Percentiles rank a stretch among this genome's conserved stretches.
These are phyloP conservation scores for Augiades crinisus DNA, from an alignment of 2,888 invertebrate species.

Conservation along the genomic window DNA sequence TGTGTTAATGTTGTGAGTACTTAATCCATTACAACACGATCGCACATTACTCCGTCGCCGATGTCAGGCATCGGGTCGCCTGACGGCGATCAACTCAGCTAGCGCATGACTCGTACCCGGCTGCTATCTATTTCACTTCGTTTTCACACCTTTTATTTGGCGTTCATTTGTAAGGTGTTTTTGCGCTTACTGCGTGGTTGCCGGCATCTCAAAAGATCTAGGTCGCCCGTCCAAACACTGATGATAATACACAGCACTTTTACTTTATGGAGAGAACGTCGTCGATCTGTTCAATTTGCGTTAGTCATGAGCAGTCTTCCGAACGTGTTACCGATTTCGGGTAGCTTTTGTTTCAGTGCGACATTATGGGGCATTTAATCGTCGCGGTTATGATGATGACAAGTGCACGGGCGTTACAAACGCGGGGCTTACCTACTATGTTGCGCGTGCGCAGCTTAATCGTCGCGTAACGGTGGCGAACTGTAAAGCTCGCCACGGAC, in stretches of 20 bases:
- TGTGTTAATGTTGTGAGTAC: conserved; percentile 62
- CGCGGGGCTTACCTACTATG: conserved; percentile 44
- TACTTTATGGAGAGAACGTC: conserved; percentile 62
- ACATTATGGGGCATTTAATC: conserved; percentile 30
- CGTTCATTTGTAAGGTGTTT: conserved; percentile 53
- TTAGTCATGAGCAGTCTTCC: conserved; percentile 38
- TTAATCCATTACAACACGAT: conserved; percentile 54
- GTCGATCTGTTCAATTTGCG: conserved; percentile 52
- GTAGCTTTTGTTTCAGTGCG: conserved; percentile 25
- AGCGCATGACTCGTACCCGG: conserved; percentile 26
- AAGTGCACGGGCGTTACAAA: conserved; percentile 38
- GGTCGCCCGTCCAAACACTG: conserved; percentile 63
- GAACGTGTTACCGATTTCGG: conserved; percentile 33
- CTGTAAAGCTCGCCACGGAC: conserved; percentile 77
- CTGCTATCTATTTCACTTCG: conserved; percentile 50
- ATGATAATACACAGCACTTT: conserved; percentile 71
- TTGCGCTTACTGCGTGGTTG: conserved; percentile 49
- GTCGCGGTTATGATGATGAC: conserved; percentile 41
- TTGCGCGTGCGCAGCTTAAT: conserved; percentile 71
- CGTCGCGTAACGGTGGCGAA: conserved; percentile 77
- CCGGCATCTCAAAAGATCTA: conserved; percentile 55
- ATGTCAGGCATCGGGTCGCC: conserved; percentile 36
- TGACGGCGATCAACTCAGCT: conserved; percentile 30
- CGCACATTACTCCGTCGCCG: conserved; percentile 39
- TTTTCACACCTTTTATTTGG: conserved; percentile 64